Evolutionary conservation across 2,113 vertebrate species (phyloP).

Genomic region (Heterotis niloticus): DNA sequence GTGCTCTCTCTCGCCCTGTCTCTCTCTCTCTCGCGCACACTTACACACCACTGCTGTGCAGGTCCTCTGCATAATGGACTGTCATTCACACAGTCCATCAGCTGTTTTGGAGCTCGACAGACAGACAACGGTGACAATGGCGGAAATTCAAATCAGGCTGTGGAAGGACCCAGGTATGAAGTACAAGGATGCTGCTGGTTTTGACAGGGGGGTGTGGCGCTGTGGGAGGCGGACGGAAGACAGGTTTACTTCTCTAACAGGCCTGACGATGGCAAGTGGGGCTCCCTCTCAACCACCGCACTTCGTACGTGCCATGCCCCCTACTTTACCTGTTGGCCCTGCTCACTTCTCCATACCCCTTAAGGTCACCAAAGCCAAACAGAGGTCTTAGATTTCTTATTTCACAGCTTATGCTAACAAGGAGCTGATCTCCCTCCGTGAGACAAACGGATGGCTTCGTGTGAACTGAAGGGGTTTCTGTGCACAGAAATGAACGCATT

Average conservation of each 20-base stretch:
- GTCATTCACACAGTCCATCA: constrained; percentile 47
- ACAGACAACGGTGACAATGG: background rate
- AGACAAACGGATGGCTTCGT: constrained; percentile 69
- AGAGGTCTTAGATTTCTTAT: too few species aligned
- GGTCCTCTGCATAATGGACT: constrained; percentile 77
- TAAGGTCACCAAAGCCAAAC: too few species aligned
- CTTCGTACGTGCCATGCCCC: background rate
- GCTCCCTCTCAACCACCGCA: too few species aligned
- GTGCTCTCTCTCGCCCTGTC: constrained; percentile 27
- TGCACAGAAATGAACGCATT: constrained; percentile 59
- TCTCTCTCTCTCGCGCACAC: background rate
- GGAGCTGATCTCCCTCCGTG: constrained; percentile 12
- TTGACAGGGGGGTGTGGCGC: background rate
- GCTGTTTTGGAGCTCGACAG: background rate
- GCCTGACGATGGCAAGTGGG: too few species aligned
- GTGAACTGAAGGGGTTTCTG: constrained; percentile 59
- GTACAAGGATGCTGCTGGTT: background rate
- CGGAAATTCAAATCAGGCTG: constrained; percentile 12
- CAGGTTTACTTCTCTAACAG: background rate
- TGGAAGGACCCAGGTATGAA: background rate
- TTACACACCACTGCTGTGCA: constrained; percentile 54
- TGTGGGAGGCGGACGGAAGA: background rate
- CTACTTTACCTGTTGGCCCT: background rate
- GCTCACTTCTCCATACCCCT: background rate
- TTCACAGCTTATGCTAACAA: background rate